These are phyloP conservation scores for Linurgus olivaceus DNA, from an alignment of 2,797 vertebrate genomes.

Conservation along the genomic window DNA sequence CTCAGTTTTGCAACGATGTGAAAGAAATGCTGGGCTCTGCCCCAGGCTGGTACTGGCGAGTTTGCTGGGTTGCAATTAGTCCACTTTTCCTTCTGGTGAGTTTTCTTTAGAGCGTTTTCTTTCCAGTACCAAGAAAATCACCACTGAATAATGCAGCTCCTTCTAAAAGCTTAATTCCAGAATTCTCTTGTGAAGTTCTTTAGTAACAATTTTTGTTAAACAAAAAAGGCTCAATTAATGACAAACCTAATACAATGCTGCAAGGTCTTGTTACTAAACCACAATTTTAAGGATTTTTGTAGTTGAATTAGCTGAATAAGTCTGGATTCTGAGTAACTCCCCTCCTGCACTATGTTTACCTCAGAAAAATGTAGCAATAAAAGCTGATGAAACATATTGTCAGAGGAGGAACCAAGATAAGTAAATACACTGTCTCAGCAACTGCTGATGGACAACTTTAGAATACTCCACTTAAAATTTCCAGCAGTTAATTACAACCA, in stretches of 20 bases:
- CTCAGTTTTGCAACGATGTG: constrained; percentile 90
- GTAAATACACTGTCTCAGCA: not conserved
- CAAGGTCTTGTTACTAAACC: not conserved
- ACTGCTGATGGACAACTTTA: not conserved
- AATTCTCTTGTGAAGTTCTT: not conserved
- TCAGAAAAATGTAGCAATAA: constrained; percentile 27
- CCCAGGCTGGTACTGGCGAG: constrained; percentile 91
- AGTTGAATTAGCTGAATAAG: not conserved
- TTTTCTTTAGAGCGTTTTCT: not conserved
- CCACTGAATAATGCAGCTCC: not conserved
- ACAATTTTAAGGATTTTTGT: not conserved
- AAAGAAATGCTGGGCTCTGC: constrained; percentile 93
- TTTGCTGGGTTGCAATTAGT: constrained; percentile 95
- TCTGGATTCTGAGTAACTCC: not conserved
- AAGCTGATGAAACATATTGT: not conserved
- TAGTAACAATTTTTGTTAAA: not conserved
- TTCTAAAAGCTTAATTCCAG: not conserved
- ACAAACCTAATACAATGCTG: not conserved
- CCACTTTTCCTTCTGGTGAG: constrained; percentile 95
- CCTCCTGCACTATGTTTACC: not conserved
- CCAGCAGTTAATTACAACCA: not conserved
- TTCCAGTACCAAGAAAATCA: not conserved
- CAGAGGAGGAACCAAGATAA: not conserved
- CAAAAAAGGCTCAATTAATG: not conserved
- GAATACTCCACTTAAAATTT: not conserved